A percentile compares a stretch with the other conserved stretches of the same genome.
These are phyloP conservation scores for Psammodynastes pulverulentus DNA, from an alignment of 2,113 vertebrate species.

Conservation along the genomic window DNA sequence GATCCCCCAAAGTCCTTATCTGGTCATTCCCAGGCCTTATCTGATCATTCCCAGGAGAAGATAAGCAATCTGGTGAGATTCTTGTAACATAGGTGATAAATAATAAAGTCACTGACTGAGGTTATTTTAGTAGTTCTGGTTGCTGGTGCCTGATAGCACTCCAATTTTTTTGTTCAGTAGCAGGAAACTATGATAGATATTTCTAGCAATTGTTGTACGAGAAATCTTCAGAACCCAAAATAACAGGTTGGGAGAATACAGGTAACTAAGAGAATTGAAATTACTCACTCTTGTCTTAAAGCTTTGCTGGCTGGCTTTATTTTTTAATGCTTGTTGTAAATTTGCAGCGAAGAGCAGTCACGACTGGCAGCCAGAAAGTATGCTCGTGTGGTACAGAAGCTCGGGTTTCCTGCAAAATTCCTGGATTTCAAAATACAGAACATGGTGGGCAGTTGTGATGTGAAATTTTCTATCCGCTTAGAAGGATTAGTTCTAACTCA, in stretches of 20 bases:
- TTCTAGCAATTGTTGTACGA: not conserved
- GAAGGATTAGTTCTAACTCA: constrained; percentile 91
- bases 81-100: not conserved
- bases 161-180: not conserved
- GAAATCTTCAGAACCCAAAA: not conserved
- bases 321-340: not conserved
- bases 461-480: constrained; percentile 89
- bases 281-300: not conserved
- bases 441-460: constrained; percentile 97
- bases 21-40: not conserved
- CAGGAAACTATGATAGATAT: not conserved
- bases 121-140: not conserved
- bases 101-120: not conserved
- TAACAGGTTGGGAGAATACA: not conserved
- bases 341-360: constrained; percentile 87
- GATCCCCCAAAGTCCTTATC: not conserved
- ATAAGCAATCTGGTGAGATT: not conserved
- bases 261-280: not conserved
- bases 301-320: not conserved
- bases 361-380: constrained; percentile 93
- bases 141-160: not conserved
- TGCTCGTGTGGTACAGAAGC: constrained; percentile 92
- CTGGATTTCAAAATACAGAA: constrained; percentile 98
- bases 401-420: constrained; percentile 93
- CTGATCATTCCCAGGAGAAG: not conserved